phyloP scores from a whole-genome alignment of 2,888 invertebrate species.

The Agrochola lota region DNA sequence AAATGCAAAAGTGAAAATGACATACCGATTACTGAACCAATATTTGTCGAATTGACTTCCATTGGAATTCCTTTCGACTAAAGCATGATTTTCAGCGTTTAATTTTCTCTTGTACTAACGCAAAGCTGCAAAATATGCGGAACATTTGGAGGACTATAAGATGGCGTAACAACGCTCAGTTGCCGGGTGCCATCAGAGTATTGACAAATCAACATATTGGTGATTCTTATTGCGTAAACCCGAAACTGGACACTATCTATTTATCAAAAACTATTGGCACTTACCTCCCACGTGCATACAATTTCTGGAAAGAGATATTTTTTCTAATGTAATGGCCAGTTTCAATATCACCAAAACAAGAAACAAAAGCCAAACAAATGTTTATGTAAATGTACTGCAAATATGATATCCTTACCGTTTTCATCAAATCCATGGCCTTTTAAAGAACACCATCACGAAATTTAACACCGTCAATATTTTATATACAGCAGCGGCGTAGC shows the following conservation, averaged over 20 bases:
- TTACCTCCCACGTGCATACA: conserved; percentile 90
- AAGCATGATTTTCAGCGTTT: conserved; percentile 84
- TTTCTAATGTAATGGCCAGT: conserved; percentile 91
- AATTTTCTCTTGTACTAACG: conserved; percentile 80
- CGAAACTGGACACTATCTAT: conserved; percentile 83
- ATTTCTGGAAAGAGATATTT: conserved; percentile 91
- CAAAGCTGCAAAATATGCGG: conserved; percentile 87
- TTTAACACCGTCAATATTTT: conserved; percentile 84
- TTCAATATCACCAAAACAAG: conserved; percentile 91
- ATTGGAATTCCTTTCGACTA: conserved; percentile 79
- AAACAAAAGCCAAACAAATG: conserved; percentile 90
- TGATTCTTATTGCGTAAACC: conserved; percentile 80
- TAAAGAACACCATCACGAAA: conserved; percentile 90
- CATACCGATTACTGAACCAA: conserved; percentile 83
- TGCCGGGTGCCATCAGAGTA: conserved; percentile 89
- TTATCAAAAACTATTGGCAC: conserved; percentile 84
- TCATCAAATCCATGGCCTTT: conserved; percentile 91
- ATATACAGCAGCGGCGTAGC: conserved; percentile 80
- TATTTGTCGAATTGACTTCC: conserved; percentile 81
- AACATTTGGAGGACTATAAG: conserved; percentile 89
- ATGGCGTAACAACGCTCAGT: conserved; percentile 91
- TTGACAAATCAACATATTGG: conserved; percentile 88
- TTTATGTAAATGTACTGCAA: conserved; percentile 79
- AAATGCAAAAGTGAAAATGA: conserved; percentile 86
- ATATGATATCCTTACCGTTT: conserved; percentile 88